phyloP scores from a whole-genome alignment of 2,113 vertebrate genomes.

The Falco punctatus region DNA sequence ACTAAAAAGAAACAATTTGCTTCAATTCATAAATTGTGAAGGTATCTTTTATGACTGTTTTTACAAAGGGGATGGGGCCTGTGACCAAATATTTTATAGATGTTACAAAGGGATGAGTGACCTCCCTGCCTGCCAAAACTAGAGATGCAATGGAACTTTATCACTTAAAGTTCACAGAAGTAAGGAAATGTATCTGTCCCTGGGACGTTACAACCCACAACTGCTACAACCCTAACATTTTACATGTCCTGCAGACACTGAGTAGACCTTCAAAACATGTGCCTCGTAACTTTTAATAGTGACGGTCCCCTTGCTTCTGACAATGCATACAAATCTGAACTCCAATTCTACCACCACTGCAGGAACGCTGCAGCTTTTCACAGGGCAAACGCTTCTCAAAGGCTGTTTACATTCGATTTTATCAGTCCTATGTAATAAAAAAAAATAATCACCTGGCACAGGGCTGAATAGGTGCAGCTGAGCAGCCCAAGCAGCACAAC shows the following conservation, averaged over 20 bases:
- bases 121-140: neutral
- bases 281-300: neutral
- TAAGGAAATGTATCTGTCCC: neutral
- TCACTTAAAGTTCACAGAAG: neutral
- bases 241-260: neutral
- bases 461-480: neutral
- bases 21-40: neutral
- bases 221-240: neutral
- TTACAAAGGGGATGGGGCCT: neutral
- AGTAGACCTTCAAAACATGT: neutral
- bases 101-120: neutral
- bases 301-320: neutral
- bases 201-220: neutral
- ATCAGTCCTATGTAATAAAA: neutral
- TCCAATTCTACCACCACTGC: neutral
- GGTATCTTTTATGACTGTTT: neutral
- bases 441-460: neutral
- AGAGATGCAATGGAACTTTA: neutral
- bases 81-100: neutral
- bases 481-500: neutral
- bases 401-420: neutral
- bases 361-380: neutral
- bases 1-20: neutral
- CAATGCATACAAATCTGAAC: accelerated
- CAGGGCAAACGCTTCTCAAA: neutral